phyloP scores from a whole-genome alignment of 2,888 invertebrate genomes.

The Allacma fusca region DNA sequence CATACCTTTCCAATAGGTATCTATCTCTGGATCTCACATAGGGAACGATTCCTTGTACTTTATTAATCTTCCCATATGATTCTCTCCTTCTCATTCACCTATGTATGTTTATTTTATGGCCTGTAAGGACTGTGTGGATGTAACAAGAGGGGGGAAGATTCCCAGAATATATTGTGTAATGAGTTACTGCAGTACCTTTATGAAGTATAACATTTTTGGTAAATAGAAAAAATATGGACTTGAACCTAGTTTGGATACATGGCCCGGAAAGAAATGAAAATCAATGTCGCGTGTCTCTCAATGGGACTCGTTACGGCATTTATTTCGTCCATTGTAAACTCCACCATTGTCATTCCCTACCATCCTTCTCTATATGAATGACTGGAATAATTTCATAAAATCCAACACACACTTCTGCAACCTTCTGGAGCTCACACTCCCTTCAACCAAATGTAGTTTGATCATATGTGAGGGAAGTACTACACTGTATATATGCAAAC shows the following conservation, averaged over 20 bases:
- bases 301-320: slow-evolving; percentile 56
- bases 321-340: slow-evolving; percentile 44
- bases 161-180: too few species aligned
- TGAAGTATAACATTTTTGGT: not conserved
- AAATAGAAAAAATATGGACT: not conserved
- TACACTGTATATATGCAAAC: too few species aligned
- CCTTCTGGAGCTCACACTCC: not conserved
- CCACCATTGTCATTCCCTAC: slow-evolving; percentile 1
- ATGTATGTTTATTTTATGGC: not conserved
- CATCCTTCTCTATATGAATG: slow-evolving; percentile 8
- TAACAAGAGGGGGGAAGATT: too few species aligned
- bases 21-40: not conserved
- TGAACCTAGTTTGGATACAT: not conserved
- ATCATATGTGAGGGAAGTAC: too few species aligned
- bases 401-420: not conserved
- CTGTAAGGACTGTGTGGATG: too few species aligned
- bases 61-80: too few species aligned
- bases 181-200: too few species aligned
- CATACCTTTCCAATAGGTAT: not conserved
- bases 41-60: too few species aligned
- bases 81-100: not conserved
- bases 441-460: too few species aligned
- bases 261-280: slow-evolving; percentile 41
- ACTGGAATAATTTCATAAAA: slow-evolving; percentile 11
- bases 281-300: slow-evolving; percentile 53